phyloP scores from a whole-genome alignment of 2,113 vertebrate genomes.

The Collichthys lucidus region DNA sequence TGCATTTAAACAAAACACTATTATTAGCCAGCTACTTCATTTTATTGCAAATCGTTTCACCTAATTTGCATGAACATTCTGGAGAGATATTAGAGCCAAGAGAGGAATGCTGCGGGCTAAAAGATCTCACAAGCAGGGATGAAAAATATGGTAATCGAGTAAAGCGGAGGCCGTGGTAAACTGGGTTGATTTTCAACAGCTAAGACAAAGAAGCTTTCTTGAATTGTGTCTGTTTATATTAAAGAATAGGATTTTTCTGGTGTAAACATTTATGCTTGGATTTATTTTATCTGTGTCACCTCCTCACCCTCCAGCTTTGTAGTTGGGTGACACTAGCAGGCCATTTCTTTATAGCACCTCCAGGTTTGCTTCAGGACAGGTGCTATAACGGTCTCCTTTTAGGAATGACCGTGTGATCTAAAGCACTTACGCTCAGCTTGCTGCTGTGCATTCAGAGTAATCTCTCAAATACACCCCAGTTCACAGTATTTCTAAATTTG shows the following conservation, averaged over 20 bases:
- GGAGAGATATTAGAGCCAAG: neutral
- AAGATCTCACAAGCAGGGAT: conserved; percentile 7
- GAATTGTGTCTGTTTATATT: neutral
- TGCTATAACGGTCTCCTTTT: conserved; percentile 45
- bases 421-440: neutral
- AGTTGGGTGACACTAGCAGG: neutral
- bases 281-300: conserved; percentile 5
- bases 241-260: neutral
- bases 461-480: conserved; percentile 19
- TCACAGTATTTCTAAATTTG: neutral
- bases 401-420: conserved; percentile 18
- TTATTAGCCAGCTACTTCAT: conserved; percentile 25
- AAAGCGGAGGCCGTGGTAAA: neutral
- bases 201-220: neutral
- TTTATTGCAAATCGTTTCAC: conserved; percentile 30
- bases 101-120: conserved; percentile 17
- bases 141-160: conserved; percentile 18
- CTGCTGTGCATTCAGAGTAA: conserved; percentile 7
- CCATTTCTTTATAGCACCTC: conserved; percentile 43
- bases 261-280: conserved; percentile 1
- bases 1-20: conserved; percentile 41
- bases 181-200: conserved; percentile 1
- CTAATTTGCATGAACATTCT: conserved; percentile 26
- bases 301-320: conserved; percentile 1
- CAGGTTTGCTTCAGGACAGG: conserved; percentile 52